phyloP scores from a whole-genome alignment of 2,113 vertebrate genomes.

The Lagopus leucura region DNA sequence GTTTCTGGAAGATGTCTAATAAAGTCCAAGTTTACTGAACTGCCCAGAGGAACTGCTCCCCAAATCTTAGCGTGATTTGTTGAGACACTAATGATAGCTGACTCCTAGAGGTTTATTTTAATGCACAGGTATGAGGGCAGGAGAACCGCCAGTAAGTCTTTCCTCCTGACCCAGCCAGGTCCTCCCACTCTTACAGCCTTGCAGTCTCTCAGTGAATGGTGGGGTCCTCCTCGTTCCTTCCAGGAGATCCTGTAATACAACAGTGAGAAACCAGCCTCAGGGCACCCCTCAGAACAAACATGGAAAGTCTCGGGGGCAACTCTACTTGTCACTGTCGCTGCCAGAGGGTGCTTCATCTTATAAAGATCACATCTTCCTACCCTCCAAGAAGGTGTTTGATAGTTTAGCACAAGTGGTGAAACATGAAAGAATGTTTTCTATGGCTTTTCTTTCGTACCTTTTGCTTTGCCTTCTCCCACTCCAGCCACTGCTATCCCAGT shows the following conservation, averaged over 20 bases:
- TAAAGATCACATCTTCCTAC: background rate
- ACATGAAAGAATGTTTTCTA: background rate
- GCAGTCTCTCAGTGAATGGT: background rate
- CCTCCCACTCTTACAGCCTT: background rate
- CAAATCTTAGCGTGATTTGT: conserved; percentile 3
- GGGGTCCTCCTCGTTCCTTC: background rate
- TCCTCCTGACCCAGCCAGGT: background rate
- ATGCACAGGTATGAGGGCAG: background rate
- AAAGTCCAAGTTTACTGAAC: conserved; percentile 3
- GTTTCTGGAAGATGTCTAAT: conserved; percentile 36
- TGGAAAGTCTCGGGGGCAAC: background rate
- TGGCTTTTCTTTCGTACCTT: background rate
- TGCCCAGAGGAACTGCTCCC: background rate
- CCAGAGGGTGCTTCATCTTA: background rate
- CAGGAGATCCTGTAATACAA: background rate
- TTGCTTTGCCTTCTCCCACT: background rate
- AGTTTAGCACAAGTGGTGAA: background rate
- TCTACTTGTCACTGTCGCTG: background rate
- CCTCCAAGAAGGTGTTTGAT: rapidly evolving
- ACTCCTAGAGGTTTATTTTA: background rate
- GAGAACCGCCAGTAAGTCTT: background rate
- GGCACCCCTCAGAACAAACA: background rate
- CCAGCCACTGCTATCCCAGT: background rate
- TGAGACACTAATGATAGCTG: conserved; percentile 46
- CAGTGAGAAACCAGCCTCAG: background rate